phyloP scores from a whole-genome alignment of 2,113 vertebrate species.

The Camelus dromedarius region DNA sequence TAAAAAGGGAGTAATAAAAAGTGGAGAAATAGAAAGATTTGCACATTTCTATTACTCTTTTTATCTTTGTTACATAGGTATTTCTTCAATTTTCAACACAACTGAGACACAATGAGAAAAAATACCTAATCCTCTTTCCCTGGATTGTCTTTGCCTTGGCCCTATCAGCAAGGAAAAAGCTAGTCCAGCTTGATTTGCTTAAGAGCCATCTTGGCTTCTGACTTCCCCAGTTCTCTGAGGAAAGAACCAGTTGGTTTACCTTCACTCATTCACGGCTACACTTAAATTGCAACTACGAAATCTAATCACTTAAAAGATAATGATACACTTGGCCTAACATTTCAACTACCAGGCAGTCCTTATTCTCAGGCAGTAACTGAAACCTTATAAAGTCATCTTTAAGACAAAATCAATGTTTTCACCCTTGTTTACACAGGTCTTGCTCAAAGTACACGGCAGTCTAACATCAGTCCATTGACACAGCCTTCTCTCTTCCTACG shows the following conservation, averaged over 20 bases:
- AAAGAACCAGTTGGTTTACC: background rate
- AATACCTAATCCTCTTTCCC: background rate
- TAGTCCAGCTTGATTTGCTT: background rate
- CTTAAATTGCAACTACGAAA: background rate
- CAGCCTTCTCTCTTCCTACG: background rate
- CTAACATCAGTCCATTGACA: background rate
- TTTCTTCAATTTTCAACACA: background rate
- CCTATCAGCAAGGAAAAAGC: background rate
- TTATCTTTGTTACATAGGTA: background rate
- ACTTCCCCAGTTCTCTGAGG: background rate
- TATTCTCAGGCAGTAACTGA: background rate
- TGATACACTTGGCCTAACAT: background rate
- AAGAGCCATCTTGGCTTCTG: background rate
- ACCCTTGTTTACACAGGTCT: background rate
- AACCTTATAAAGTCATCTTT: background rate
- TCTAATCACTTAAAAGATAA: background rate
- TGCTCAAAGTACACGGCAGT: background rate
- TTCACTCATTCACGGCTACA: background rate
- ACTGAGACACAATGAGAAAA: background rate
- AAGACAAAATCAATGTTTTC: background rate
- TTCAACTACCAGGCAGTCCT: background rate
- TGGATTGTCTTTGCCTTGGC: background rate
- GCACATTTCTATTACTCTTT: background rate
- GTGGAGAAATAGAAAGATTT: background rate
- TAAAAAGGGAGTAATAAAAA: background rate